Percentiles rank a stretch among this genome's conserved stretches.
These are phyloP conservation scores for Apantesis nais DNA, from an alignment of 2,888 invertebrate genomes.

Conservation along the genomic window DNA sequence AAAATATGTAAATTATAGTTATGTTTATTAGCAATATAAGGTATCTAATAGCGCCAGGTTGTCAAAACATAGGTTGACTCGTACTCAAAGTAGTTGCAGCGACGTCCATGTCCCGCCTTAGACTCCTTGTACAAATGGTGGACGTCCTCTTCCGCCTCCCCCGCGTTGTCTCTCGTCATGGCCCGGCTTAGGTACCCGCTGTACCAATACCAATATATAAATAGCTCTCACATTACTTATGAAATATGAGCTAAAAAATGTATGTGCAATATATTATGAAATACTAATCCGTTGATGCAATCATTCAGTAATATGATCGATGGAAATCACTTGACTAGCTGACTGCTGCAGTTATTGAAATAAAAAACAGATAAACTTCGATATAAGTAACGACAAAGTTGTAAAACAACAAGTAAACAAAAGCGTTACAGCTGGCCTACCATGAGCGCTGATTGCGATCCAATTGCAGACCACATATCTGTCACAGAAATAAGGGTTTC, in stretches of 20 bases:
- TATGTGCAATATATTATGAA: neutral
- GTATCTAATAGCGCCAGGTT: neutral
- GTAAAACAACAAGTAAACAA: too few species aligned
- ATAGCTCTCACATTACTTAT: constrained; percentile 3
- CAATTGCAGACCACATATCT: too few species aligned
- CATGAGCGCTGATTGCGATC: too few species aligned
- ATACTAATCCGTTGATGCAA: neutral
- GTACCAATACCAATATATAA: too few species aligned
- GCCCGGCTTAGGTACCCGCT: neutral
- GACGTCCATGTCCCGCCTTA: neutral
- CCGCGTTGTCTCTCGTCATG: constrained; percentile 6
- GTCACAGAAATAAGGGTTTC: too few species aligned
- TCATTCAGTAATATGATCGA: neutral
- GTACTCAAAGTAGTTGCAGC: neutral
- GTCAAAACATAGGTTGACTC: neutral
- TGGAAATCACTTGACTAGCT: neutral
- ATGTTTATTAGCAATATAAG: neutral
- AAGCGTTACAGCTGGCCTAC: too few species aligned
- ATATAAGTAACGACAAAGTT: too few species aligned
- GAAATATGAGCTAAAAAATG: neutral
- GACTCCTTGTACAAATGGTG: constrained; percentile 4
- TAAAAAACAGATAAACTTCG: too few species aligned
- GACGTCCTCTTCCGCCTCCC: constrained; percentile 15
- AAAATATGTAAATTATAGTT: too few species aligned
- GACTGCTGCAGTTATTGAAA: neutral